A percentile compares a stretch with the other conserved stretches of the same genome.
phyloP scores from a whole-genome alignment of 1,140 invertebrate species.

The Mercenaria mercenaria region DNA sequence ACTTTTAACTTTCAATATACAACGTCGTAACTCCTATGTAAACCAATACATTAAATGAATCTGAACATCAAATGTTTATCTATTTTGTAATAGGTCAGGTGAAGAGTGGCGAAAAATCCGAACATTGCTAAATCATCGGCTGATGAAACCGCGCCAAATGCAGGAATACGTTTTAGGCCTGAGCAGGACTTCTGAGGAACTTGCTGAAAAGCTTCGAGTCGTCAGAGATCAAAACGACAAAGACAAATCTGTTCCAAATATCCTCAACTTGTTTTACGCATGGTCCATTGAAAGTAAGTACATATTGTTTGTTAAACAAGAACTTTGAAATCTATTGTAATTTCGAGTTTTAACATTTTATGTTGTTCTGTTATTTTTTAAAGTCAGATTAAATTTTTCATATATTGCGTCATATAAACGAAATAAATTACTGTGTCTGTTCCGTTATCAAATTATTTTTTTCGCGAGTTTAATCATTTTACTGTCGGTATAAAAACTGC shows the following conservation, averaged over 20 bases:
- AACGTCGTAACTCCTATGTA: too few species aligned
- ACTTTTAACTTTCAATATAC: too few species aligned
- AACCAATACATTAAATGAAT: too few species aligned
- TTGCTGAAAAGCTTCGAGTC: conserved; percentile 67
- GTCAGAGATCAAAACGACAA: conserved; percentile 64
- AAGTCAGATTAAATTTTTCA: too few species aligned
- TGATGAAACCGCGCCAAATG: conserved; percentile 70
- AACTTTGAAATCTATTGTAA: background rate
- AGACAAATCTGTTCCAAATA: conserved; percentile 68
- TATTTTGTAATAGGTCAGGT: conserved; percentile 65
- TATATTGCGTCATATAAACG: too few species aligned
- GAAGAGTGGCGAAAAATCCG: conserved; percentile 78
- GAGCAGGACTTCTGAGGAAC: conserved; percentile 65
- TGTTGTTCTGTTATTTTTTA: too few species aligned
- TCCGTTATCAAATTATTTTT: too few species aligned
- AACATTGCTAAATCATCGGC: conserved; percentile 66
- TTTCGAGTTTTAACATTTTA: too few species aligned
- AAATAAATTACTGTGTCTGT: too few species aligned
- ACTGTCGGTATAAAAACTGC: too few species aligned
- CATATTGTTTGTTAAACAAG: background rate
- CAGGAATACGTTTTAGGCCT: conserved; percentile 67
- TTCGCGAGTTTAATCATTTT: too few species aligned
- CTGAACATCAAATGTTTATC: too few species aligned
- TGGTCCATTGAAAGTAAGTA: conserved; percentile 79
- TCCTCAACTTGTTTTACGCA: conserved; percentile 75